Evolutionary conservation across 2,113 vertebrate genomes (phyloP).

Genomic region (Ondatra zibethicus): DNA sequence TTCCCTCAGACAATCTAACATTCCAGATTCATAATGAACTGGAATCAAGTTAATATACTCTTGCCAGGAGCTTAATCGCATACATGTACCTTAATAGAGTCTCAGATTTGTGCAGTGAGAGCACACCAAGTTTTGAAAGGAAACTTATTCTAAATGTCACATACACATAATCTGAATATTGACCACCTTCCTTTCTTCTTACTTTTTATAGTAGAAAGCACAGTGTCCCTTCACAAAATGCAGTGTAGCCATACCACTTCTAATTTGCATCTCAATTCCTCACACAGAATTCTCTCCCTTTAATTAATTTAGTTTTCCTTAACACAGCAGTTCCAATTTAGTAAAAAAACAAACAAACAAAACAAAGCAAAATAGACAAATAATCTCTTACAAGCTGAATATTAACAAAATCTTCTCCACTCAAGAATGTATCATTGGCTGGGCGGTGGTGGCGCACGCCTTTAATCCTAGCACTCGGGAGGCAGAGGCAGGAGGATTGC

Average conservation of each 20-base stretch:
- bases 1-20: not conserved
- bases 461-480: too few species aligned
- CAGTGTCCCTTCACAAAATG: not conserved
- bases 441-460: too few species aligned
- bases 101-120: not conserved
- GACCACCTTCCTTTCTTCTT: not conserved
- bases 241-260: not conserved
- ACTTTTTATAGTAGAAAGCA: not conserved
- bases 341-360: not conserved
- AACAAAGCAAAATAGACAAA: too few species aligned
- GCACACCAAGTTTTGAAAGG: not conserved
- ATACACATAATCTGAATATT: not conserved
- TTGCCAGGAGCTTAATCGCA: not conserved
- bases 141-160: not conserved
- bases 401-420: not conserved
- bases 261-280: not conserved
- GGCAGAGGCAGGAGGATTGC: too few species aligned
- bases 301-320: not conserved
- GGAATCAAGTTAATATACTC: not conserved
- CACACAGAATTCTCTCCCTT: not conserved
- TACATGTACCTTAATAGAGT: not conserved
- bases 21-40: not conserved
- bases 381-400: not conserved
- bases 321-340: not conserved
- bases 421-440: not conserved